Base-by-base conservation (phyloP, 2,888 invertebrate species). In the Lithophane socia region DNA sequence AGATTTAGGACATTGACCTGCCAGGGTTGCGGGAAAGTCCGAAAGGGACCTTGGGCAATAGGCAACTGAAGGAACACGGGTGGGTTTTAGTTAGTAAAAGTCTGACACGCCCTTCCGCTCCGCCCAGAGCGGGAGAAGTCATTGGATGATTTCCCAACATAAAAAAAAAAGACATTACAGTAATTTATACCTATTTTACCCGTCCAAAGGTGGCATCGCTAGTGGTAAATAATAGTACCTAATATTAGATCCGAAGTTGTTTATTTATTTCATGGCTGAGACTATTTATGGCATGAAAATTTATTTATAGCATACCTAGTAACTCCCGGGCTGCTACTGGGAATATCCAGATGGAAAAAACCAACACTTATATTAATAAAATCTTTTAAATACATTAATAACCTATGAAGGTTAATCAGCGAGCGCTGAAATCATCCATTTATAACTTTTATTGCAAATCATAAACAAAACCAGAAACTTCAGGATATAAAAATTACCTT, bases 351-450 rank as follows among this genome's bases (percentile, higher is more conserved):
- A 37, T 21, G n/a, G 9, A 37, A 16, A 16, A 61, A 60, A 16
- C 29, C 3, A 37, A 9, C 49, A 44, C 3, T 68, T 78, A 16
- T 60, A 52, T 24, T 24, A n/a, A 75, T 60, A 75, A 64, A 64
- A 64, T 42, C 1, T 12, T 58, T 49, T n/a, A 52, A 61, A 71
- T 71, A 67, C 3, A 61, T 66, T 65, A n/a, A 80, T 24, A 42
- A 60, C n/a, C 5, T 44, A 18, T 13, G 71, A 58, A 82, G 56
- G 18, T 77, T 71, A 82, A 71, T 82, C 66, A 82, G 44, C 8
- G n/a, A 65, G 16, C 12, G 44, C 49, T 21, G 71, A 66, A 82
- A 67, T 67, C 44, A 37, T 44, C 21, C 9, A 72, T 77, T 44
- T 24, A 72, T 58, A 66, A 77, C 29, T 82, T 72, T 81, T 73